phyloP scores from a whole-genome alignment of 2,797 vertebrate species.

The Tapera naevia region DNA sequence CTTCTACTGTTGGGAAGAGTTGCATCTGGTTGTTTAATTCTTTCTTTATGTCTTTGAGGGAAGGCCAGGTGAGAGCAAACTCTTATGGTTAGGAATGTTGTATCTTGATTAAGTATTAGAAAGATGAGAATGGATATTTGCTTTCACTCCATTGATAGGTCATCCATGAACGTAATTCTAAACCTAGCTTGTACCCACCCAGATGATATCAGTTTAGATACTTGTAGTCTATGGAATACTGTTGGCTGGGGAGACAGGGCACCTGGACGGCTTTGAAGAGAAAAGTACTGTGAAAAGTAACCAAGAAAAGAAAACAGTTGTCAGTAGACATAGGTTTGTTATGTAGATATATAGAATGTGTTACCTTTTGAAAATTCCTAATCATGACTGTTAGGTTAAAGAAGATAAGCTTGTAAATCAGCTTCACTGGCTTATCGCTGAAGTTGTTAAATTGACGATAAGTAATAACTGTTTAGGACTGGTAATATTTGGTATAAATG shows the following conservation, averaged over 20 bases:
- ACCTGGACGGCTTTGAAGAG: neutral
- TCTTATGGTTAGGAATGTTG: neutral
- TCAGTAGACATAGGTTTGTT: neutral
- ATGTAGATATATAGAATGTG: neutral
- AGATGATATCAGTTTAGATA: neutral
- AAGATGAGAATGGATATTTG: neutral
- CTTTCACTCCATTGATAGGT: neutral
- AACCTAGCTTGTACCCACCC: neutral
- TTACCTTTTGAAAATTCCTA: neutral
- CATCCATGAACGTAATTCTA: neutral
- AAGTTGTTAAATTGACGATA: neutral
- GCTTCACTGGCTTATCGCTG: neutral
- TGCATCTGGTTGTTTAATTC: neutral
- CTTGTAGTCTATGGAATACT: neutral
- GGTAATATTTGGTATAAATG: neutral
- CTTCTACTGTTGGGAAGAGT: neutral
- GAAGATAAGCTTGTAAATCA: neutral
- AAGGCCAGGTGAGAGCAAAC: neutral
- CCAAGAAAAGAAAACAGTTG: neutral
- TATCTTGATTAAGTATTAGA: neutral
- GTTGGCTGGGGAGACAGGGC: neutral
- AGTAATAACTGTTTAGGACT: neutral
- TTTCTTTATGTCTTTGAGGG: neutral
- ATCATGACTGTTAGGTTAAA: neutral
- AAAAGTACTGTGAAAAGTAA: neutral